A percentile compares a stretch with the other conserved stretches of the same genome.
phyloP scores from a whole-genome alignment of 2,797 vertebrate genomes.

The Coccyzus lansbergi region DNA sequence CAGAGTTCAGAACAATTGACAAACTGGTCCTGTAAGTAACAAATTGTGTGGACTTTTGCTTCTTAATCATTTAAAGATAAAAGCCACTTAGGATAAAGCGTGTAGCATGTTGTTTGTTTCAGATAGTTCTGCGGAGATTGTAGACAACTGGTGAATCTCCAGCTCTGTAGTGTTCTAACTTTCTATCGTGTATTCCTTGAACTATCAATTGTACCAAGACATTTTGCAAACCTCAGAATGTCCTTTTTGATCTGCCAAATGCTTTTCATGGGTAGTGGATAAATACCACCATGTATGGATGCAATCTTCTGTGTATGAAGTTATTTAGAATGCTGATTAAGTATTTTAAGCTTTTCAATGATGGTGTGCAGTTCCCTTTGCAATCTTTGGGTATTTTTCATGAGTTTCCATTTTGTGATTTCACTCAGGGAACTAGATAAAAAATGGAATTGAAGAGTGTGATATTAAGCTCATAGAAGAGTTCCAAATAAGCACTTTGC shows the following conservation, averaged over 20 bases:
- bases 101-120: not conserved
- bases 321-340: not conserved
- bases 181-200: not conserved
- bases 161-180: not conserved
- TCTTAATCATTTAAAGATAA: not conserved
- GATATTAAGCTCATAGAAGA: not conserved
- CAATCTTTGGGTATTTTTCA: not conserved
- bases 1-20: conserved; percentile 85
- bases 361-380: not conserved
- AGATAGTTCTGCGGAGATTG: not conserved
- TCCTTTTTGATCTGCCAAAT: not conserved
- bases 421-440: not conserved
- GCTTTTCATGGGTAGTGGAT: not conserved
- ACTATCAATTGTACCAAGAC: not conserved
- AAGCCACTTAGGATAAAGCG: not conserved
- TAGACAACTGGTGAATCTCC: not conserved
- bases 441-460: not conserved
- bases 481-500: not conserved
- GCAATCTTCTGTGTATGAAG: not conserved
- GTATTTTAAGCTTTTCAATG: not conserved
- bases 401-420: not conserved
- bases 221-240: not conserved
- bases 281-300: not conserved
- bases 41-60: not conserved
- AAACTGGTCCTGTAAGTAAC: conserved; percentile 86